Base-by-base conservation (phyloP, 2,888 invertebrate species). In the Phortica magna region DNA sequence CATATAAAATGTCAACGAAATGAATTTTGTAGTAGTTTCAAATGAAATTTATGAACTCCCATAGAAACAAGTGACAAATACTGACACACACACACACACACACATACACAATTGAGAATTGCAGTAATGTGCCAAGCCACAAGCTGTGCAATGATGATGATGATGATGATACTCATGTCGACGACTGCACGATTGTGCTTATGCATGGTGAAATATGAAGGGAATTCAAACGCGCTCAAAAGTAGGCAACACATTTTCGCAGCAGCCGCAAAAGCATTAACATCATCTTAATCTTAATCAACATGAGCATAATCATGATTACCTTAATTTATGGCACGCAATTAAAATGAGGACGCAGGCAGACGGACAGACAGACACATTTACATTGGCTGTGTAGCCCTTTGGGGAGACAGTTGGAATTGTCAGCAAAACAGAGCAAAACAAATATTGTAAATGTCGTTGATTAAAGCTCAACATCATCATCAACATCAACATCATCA, bases 1-100 rank as follows among this genome's bases (percentile, higher is more conserved):
- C 48, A 22, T 22, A 61, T 14, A 53, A 64, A 64, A 64, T 73
- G 74, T 74, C 74, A 74, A 53, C 43, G 41, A 64, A 74, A 64
- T 74, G 64, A 39, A 65, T 65, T 65, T 53, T 74, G n/a, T n/a
- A 74, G n/a, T 65, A 48, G 64, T 12, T 74, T 64, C 22, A 53
- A 1, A 73, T 73, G 39, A 19, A 22, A 14, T 65, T 73, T 73
- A 53, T 59, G 31, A 73, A n/a, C 41, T 39, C 9, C 31, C 48
- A 48, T 6, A 48, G 48, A 0, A 2, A 48, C 7, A 6, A 48
- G 9, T 0, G 3, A 48, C 17, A 10, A 57, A 42, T 43, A n/a
- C 41, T 43, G 5, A 42, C 53, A 19, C 64, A 64, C 48, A 53
- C 64, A 64, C 22, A 31, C 31, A 64, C 39, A 55, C 39, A 48